A percentile compares a stretch with the other conserved stretches of the same genome.
phyloP scores from a whole-genome alignment of 2,888 invertebrate genomes.

The Nymphalis urticae region DNA sequence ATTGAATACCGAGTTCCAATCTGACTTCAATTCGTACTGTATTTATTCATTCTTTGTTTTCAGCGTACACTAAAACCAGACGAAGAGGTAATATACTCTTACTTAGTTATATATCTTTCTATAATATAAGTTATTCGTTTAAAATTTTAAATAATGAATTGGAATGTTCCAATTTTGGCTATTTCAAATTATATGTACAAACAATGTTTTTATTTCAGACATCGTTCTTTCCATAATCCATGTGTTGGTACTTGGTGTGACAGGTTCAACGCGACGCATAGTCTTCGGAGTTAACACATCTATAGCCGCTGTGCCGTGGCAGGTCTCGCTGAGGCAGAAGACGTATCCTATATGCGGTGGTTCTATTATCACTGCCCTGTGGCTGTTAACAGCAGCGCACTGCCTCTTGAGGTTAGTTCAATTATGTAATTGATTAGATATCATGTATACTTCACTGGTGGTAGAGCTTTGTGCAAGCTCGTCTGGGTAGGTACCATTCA shows the following conservation, averaged over 20 bases:
- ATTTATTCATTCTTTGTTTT: constrained; percentile 17
- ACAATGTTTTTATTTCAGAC: not conserved
- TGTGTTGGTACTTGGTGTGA: not conserved
- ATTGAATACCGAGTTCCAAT: too few species aligned
- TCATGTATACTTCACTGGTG: too few species aligned
- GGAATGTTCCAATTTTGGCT: too few species aligned
- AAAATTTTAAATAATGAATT: too few species aligned
- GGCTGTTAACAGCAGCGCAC: constrained; percentile 78
- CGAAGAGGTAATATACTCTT: constrained; percentile 38
- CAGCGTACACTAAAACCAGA: constrained; percentile 35
- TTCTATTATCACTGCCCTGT: constrained; percentile 70
- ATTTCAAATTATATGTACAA: too few species aligned
- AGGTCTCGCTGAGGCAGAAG: constrained; percentile 73
- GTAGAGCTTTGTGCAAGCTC: too few species aligned
- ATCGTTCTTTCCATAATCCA: not conserved
- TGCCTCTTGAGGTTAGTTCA: constrained; percentile 65
- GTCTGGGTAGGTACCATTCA: too few species aligned
- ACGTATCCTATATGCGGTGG: constrained; percentile 79
- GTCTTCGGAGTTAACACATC: constrained; percentile 78
- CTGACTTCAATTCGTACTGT: too few species aligned
- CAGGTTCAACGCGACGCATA: constrained; percentile 65
- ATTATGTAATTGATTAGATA: too few species aligned
- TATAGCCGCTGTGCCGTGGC: constrained; percentile 79
- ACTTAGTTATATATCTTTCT: too few species aligned
- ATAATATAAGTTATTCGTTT: too few species aligned